Conservation (phyloP, 1,140 invertebrate species). For the Lutraria rhynchaena region DNA sequence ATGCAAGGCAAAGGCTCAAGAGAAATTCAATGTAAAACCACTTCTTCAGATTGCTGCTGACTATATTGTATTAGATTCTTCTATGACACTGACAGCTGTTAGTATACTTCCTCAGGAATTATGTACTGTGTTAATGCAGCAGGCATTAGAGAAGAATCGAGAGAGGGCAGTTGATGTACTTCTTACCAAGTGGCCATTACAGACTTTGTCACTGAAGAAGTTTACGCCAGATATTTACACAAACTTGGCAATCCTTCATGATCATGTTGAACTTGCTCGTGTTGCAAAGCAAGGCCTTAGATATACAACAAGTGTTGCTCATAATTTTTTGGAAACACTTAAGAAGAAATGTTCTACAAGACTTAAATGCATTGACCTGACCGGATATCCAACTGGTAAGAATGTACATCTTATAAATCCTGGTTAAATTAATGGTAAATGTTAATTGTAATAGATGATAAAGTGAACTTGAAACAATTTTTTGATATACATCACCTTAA, state of each 20-base stretch:
- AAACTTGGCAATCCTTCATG: slow-evolving; percentile 23
- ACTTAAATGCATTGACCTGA: slow-evolving; percentile 41
- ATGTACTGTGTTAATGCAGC: slow-evolving; percentile 41
- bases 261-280: slow-evolving; percentile 42
- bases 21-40: slow-evolving; percentile 19
- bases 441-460: too few relatives aligned
- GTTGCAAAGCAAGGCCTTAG: slow-evolving; percentile 48
- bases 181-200: slow-evolving; percentile 46
- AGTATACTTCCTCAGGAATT: slow-evolving; percentile 48
- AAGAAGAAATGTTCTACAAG: slow-evolving; percentile 44
- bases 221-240: slow-evolving; percentile 49
- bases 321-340: slow-evolving; percentile 50
- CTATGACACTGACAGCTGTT: slow-evolving; percentile 30
- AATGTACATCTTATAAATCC: too few relatives aligned
- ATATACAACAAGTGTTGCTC: slow-evolving; percentile 52
- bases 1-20: not conserved
- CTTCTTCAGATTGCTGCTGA: slow-evolving; percentile 36
- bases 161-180: slow-evolving; percentile 54
- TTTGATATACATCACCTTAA: too few relatives aligned
- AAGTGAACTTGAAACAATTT: too few relatives aligned
- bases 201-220: slow-evolving; percentile 34
- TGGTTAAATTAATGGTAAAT: too few relatives aligned
- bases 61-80: slow-evolving; percentile 39
- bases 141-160: slow-evolving; percentile 35
- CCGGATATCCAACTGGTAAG: slow-evolving; percentile 58